Percentiles rank a stretch among this genome's conserved stretches.
Conservation (phyloP, 2,888 invertebrate genomes). For the Emesis russula region DNA sequence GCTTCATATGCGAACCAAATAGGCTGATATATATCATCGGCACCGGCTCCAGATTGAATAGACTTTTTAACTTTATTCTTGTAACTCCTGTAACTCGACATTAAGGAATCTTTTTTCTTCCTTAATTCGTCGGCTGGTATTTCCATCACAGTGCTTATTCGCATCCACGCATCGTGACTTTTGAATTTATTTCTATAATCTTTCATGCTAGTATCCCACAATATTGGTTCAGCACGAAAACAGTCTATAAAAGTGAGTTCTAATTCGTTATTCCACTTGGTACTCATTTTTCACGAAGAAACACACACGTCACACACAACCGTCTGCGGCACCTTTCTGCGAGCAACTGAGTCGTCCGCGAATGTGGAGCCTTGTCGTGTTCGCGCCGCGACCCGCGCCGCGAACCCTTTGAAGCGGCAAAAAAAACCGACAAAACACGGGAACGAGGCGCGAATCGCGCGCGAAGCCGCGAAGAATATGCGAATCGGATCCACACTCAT, state of each 20-base stretch:
- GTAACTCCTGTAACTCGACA: neutral
- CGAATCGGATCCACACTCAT: neutral
- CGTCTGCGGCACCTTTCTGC: neutral
- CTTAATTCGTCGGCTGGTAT: no score
- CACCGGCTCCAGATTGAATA: neutral
- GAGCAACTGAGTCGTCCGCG: conserved; percentile 21
- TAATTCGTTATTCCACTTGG: no score
- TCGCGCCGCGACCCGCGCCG: neutral
- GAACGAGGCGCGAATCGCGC: neutral
- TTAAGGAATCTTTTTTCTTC: no score
- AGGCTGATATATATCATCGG: conserved; percentile 25
- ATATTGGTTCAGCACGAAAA: no score
- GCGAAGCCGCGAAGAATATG: conserved; percentile 26
- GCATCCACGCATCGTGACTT: neutral
- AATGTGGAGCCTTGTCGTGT: conserved; percentile 24
- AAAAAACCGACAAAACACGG: neutral
- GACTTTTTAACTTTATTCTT: conserved; percentile 17
- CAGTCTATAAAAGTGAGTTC: no score
- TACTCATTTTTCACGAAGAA: neutral
- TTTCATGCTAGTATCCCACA: neutral
- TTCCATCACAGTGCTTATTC: neutral
- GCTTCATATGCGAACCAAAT: conserved; percentile 12
- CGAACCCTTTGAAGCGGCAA: conserved; percentile 1
- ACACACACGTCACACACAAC: neutral
- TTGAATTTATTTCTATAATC: neutral